Percentiles rank a stretch among this genome's conserved stretches.
phyloP scores from a whole-genome alignment of 2,888 invertebrate genomes.

The Margaritifera margaritifera region DNA sequence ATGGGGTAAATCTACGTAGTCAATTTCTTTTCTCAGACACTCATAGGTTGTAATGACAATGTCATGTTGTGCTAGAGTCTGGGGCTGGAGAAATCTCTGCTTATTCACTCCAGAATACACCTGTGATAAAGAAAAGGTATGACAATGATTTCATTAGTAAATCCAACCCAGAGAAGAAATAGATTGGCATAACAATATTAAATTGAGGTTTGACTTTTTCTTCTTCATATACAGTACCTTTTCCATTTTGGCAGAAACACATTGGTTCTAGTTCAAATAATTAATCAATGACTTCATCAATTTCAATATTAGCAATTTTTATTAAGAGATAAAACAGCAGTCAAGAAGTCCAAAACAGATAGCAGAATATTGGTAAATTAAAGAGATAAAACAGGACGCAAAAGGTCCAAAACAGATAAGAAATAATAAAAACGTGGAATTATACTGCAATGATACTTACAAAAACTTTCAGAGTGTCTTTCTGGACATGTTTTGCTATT shows the following conservation, averaged over 20 bases:
- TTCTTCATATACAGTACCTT: too few relatives aligned
- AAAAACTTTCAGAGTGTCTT: conserved; percentile 71
- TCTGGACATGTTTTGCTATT: conserved; percentile 78
- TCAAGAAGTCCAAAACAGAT: neutral
- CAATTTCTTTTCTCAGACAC: conserved; percentile 78
- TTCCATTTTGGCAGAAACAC: too few relatives aligned
- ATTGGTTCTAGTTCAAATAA: too few relatives aligned
- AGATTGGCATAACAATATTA: too few relatives aligned
- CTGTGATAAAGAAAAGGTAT: conserved; percentile 35
- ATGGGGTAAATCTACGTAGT: conserved; percentile 77
- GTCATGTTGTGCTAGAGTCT: conserved; percentile 79
- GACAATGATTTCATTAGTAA: too few relatives aligned
- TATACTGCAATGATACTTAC: conserved; percentile 52
- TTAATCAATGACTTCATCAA: too few relatives aligned
- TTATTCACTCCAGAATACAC: conserved; percentile 75
- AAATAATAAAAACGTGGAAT: neutral
- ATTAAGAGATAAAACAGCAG: neutral
- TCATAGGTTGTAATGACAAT: conserved; percentile 83
- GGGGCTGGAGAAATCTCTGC: conserved; percentile 79
- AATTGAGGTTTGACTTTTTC: too few relatives aligned
- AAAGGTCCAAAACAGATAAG: neutral
- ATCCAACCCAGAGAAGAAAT: too few relatives aligned
- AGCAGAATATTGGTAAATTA: neutral
- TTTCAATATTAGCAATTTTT: too few relatives aligned
- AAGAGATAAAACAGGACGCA: neutral